These are phyloP conservation scores for Luperina nickerlii DNA, from an alignment of 2,888 invertebrate genomes.

Conservation along the genomic window DNA sequence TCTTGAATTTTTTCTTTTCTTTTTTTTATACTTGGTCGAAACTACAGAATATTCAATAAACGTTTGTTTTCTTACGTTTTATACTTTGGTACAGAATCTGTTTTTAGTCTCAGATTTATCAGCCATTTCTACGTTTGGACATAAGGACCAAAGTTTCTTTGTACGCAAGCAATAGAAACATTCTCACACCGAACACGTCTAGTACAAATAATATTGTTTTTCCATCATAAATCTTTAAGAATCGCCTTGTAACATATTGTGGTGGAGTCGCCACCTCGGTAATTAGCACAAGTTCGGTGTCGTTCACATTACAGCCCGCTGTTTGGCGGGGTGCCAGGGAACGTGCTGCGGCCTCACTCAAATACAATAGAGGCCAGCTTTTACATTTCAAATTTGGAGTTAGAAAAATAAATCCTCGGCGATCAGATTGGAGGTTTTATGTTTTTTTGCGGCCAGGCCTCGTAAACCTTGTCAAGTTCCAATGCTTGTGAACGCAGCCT, in stretches of 20 bases:
- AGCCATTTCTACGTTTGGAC: not conserved
- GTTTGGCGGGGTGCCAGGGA: conserved; percentile 57
- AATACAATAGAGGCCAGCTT: conserved; percentile 49
- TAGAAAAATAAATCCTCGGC: conserved; percentile 44
- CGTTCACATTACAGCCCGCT: conserved; percentile 52
- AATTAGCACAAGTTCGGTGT: conserved; percentile 72
- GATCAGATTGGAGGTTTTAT: conserved; percentile 33
- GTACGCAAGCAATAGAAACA: not conserved
- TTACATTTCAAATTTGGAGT: conserved; percentile 55
- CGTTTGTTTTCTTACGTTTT: not conserved
- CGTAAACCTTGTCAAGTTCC: not conserved
- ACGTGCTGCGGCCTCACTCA: conserved; percentile 44
- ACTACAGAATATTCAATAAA: no score
- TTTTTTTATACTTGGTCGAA: not conserved
- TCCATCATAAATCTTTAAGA: conserved; percentile 38
- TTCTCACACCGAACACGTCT: conserved; percentile 7
- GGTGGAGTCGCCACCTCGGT: conserved; percentile 61
- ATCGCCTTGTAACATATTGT: conserved; percentile 55
- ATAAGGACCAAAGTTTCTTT: not conserved
- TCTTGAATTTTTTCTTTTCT: not conserved
- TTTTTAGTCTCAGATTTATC: no score
- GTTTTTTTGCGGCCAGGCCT: conserved; percentile 13
- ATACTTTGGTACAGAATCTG: not conserved
- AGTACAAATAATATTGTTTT: conserved; percentile 27
- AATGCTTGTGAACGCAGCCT: not conserved